Evolutionary conservation across 2,888 invertebrate genomes (phyloP).

Genomic region (Zhuqinia jingwanae): DNA sequence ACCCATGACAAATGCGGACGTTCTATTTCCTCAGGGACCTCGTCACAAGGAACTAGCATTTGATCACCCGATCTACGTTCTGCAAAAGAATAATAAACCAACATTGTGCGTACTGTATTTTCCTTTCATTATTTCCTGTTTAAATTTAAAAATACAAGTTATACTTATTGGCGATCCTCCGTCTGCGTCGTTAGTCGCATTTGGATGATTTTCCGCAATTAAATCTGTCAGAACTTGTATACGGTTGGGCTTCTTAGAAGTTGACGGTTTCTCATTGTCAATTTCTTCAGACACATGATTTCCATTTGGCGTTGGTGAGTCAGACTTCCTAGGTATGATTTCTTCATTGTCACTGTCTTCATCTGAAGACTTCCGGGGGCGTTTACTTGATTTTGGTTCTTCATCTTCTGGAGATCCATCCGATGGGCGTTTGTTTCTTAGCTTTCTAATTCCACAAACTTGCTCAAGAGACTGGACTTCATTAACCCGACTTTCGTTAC

Average conservation of each 20-base stretch:
- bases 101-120: no score
- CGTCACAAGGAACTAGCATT: not conserved
- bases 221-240: conserved; percentile 51
- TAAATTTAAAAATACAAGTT: not conserved
- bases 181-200: not conserved
- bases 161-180: conserved; percentile 36
- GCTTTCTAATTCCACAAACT: conserved; percentile 19
- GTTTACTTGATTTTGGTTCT: conserved; percentile 25
- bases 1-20: conserved; percentile 54
- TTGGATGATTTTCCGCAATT: conserved; percentile 37
- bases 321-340: not conserved
- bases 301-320: conserved; percentile 10
- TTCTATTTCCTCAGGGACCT: conserved; percentile 52
- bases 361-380: conserved; percentile 8
- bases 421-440: conserved; percentile 51
- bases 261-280: not conserved
- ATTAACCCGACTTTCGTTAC: not conserved
- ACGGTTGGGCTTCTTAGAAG: conserved; percentile 10
- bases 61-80: conserved; percentile 34
- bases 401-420: conserved; percentile 59
- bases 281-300: conserved; percentile 2
- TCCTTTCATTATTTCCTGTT: no score
- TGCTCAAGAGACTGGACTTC: not conserved
- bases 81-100: no score
- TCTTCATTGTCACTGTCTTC: conserved; percentile 12